Conservation (phyloP, 2,113 vertebrate species). For the Coturnix japonica region DNA sequence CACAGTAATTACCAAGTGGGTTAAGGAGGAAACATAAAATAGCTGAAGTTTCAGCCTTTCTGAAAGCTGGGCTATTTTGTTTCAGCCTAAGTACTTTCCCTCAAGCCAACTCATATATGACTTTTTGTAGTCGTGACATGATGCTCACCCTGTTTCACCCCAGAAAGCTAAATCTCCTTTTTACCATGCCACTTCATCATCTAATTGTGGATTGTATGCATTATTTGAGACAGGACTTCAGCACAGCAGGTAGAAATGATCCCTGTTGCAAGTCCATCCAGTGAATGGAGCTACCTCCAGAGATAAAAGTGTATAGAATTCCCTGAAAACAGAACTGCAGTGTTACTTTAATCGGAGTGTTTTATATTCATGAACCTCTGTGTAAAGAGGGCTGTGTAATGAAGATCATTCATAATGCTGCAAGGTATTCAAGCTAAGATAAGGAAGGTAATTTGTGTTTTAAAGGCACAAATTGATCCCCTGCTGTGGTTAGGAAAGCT, state of each 20-base stretch:
- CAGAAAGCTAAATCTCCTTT: not conserved
- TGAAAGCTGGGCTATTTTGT: not conserved
- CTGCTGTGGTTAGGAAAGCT: not conserved
- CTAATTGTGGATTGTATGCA: not conserved
- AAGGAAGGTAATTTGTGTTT: conserved; percentile 20
- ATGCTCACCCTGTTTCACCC: not conserved
- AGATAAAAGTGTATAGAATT: conserved; percentile 24
- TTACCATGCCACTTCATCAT: not conserved
- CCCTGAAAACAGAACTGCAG: not conserved
- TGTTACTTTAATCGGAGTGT: not conserved
- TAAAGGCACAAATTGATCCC: not conserved
- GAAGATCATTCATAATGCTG: conserved; percentile 20
- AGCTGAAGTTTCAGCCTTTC: not conserved
- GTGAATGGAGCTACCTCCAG: not conserved
- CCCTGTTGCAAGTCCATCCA: conserved; percentile 10
- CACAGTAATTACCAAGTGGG: not conserved
- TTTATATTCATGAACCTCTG: conserved; percentile 29
- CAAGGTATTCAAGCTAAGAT: conserved; percentile 8
- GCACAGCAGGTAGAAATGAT: conserved; percentile 17
- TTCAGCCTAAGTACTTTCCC: not conserved
- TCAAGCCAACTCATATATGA: not conserved
- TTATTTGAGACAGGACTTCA: not conserved
- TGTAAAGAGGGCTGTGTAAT: conserved; percentile 25
- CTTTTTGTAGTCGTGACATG: not conserved
- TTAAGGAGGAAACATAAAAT: not conserved